Percentiles rank a stretch among this genome's conserved stretches.
These are phyloP conservation scores for Cavia porcellus DNA, from an alignment of 2,113 vertebrate genomes.

Conservation along the genomic window DNA sequence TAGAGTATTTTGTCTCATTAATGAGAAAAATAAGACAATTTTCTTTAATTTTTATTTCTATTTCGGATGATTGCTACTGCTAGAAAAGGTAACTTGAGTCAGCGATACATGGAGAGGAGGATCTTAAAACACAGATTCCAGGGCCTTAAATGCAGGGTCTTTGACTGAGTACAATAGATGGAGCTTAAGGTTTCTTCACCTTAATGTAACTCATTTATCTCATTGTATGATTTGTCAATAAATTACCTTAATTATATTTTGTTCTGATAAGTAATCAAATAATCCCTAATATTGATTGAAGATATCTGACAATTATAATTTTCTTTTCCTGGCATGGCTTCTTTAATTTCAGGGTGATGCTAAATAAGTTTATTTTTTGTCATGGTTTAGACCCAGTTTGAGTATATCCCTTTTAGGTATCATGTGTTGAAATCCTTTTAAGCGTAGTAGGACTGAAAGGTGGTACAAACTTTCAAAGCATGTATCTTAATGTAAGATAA, in stretches of 20 bases:
- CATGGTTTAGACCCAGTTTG: neutral
- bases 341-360: neutral
- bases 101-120: neutral
- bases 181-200: neutral
- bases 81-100: neutral
- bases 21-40: neutral
- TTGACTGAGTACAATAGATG: neutral
- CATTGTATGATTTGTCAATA: neutral
- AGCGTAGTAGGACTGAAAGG: neutral
- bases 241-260: neutral
- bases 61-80: neutral
- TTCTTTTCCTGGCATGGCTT: neutral
- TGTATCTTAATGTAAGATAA: neutral
- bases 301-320: neutral
- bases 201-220: neutral
- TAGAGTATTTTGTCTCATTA: neutral
- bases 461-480: neutral
- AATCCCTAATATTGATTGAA: neutral
- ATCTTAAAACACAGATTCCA: neutral
- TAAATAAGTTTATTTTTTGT: neutral
- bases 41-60: constrained; percentile 5
- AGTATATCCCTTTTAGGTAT: neutral
- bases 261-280: neutral
- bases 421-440: neutral
- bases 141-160: neutral